Evolutionary conservation across 2,888 invertebrate genomes (phyloP).

Genomic region (Amphipyra tragopoginis): DNA sequence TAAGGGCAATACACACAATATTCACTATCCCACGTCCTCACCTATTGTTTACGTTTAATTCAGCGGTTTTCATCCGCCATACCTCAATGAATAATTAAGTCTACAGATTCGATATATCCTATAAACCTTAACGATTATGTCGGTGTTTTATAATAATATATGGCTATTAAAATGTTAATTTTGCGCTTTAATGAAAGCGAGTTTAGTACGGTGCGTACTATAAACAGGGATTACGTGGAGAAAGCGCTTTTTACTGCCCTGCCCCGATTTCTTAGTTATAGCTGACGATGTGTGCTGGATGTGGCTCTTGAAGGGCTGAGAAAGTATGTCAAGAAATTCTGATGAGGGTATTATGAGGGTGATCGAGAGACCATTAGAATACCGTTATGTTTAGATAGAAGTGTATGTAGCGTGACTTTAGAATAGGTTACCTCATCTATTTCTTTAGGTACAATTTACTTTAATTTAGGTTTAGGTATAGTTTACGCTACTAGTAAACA

Average conservation of each 20-base stretch:
- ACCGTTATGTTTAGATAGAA: constrained; percentile 3
- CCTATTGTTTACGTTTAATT: constrained; percentile 44
- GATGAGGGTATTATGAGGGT: constrained; percentile 39
- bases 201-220: constrained; percentile 80
- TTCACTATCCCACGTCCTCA: constrained; percentile 7
- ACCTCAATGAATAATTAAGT: constrained; percentile 71
- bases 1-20: constrained; percentile 11
- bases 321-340: constrained; percentile 47
- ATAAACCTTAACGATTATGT: constrained; percentile 77
- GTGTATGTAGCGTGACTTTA: constrained; percentile 13
- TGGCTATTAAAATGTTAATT: constrained; percentile 89
- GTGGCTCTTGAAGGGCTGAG: constrained; percentile 14
- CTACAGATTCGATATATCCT: constrained; percentile 67
- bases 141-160: constrained; percentile 84
- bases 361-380: constrained; percentile 29
- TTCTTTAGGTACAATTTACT: no score
- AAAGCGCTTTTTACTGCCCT: constrained; percentile 81
- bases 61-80: constrained; percentile 50
- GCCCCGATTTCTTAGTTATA: constrained; percentile 77
- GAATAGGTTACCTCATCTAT: background rate
- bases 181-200: constrained; percentile 85
- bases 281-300: constrained; percentile 40
- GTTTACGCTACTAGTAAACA: no score
- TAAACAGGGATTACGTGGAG: constrained; percentile 84
- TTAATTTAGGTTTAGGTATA: no score